Percentiles rank a stretch among this genome's conserved stretches.
phyloP scores from a whole-genome alignment of 1,140 invertebrate species.

The Drepana arcuata region DNA sequence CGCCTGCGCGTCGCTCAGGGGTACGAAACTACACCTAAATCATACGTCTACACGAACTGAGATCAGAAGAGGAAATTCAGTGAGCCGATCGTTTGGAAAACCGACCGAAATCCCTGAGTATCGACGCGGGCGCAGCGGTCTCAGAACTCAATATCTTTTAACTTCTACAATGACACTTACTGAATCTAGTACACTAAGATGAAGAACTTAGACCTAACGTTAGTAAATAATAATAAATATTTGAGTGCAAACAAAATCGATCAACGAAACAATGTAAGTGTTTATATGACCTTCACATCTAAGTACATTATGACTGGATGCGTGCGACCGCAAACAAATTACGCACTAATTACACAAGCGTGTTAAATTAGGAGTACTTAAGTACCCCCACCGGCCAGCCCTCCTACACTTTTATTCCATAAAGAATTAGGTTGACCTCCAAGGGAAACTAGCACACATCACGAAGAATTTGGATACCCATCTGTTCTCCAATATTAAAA shows the following conservation, averaged over 20 bases:
- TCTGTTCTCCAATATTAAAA: slow-evolving; percentile 10
- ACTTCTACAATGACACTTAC: slow-evolving; percentile 66
- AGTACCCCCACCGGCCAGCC: too few relatives aligned
- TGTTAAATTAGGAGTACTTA: slow-evolving; percentile 38
- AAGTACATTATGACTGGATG: slow-evolving; percentile 47
- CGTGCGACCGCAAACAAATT: slow-evolving; percentile 44
- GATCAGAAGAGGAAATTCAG: slow-evolving; percentile 35
- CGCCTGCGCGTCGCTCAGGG: slow-evolving; percentile 30
- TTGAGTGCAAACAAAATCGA: slow-evolving; percentile 63
- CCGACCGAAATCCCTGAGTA: slow-evolving; percentile 22
- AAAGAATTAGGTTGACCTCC: slow-evolving; percentile 49
- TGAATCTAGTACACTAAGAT: slow-evolving; percentile 61
- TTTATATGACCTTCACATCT: slow-evolving; percentile 42
- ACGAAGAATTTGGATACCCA: slow-evolving; percentile 26
- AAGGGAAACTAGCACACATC: slow-evolving; percentile 52
- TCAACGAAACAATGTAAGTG: slow-evolving; percentile 39
- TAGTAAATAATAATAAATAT: slow-evolving; percentile 56
- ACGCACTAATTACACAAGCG: slow-evolving; percentile 63
- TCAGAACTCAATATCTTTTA: slow-evolving; percentile 63
- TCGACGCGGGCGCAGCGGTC: slow-evolving; percentile 38
- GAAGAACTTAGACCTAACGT: slow-evolving; percentile 61
- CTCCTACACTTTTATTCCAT: slow-evolving; percentile 62
- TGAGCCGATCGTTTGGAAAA: too few relatives aligned
- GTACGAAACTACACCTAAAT: slow-evolving; percentile 26
- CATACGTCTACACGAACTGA: slow-evolving; percentile 30